Base-by-base conservation (phyloP, 2,113 vertebrate genomes). In the Ochotona princeps region DNA sequence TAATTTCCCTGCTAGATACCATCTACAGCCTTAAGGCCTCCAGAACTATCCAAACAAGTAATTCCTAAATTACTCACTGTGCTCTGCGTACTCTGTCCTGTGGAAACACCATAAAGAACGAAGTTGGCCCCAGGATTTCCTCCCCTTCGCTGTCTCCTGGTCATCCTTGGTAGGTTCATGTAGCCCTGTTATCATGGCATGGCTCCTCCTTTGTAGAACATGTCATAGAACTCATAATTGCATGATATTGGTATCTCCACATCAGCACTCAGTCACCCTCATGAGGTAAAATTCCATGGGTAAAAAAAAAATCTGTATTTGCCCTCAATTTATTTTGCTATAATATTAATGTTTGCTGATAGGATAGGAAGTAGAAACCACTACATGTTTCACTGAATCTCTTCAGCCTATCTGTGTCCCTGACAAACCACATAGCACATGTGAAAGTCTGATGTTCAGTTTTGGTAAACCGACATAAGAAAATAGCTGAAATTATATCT, bases 401-500 rank as follows among this genome's bases (percentile, higher is more conserved):
- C 86, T 87, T 51, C 82, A 78, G 35, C 15, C 60, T 38, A 35
- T 92, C 73, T 66, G 21, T 32, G 23, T 82, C 75, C 17, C 12
- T 35, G 60, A 38, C 12, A 51, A 5, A 87, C 26, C 47, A 51
- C 30, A 66, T 80, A 83, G 15, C 28, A 86, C 3, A 49, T 32
- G 5, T 12, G 28, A 74, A 26, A 51, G 66, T 84, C 26, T 73
- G 25, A 84, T 28, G 72, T 44, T 79, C 25, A 25, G 10, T 78
- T 89, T 81, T 76, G 10, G 70, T 79, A 72, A 86, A 51, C 63
- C 49, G 80, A 89, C 69, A 20, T 47, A 82, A 73, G 11, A 70
- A 93, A 87, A 35, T 38, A 57, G 32, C 26, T 74, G 76, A 85
- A 74, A 10, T 47, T 35, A 5, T 23, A 61, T 73, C 95, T 92